Conservation (phyloP, 2,888 invertebrate genomes). For the Drosophila pegasa region DNA sequence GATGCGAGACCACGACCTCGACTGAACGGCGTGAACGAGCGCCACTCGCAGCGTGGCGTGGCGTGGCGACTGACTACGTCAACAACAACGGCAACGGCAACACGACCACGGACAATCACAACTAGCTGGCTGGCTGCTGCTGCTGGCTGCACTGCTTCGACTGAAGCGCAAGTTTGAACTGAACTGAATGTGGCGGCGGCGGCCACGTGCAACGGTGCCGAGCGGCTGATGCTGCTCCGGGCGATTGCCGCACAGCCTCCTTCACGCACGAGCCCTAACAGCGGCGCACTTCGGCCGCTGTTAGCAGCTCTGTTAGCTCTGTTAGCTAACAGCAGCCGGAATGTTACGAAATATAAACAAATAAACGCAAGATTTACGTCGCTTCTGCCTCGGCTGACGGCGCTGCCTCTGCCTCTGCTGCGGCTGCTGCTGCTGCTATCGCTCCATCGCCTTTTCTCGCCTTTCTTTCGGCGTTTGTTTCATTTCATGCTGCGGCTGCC, state of each 20-base stretch:
- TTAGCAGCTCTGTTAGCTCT: constrained; percentile 39
- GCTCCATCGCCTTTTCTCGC: constrained; percentile 6
- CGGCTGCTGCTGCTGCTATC: not conserved
- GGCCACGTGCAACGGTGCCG: constrained; percentile 36
- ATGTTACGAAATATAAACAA: constrained; percentile 55
- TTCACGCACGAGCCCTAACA: constrained; percentile 13
- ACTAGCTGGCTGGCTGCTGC: constrained; percentile 46
- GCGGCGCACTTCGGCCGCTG: constrained; percentile 28
- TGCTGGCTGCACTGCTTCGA: constrained; percentile 58
- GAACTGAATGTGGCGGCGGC: constrained; percentile 23
- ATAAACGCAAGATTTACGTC: constrained; percentile 38
- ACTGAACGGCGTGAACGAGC: constrained; percentile 53
- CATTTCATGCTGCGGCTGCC: constrained; percentile 39
- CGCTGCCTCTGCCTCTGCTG: not conserved
- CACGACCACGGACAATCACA: constrained; percentile 60
- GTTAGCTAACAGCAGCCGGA: constrained; percentile 45
- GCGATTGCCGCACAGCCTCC: constrained; percentile 2
- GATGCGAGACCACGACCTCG: constrained; percentile 70
- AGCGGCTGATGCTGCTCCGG: not conserved
- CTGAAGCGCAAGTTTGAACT: constrained; percentile 41
- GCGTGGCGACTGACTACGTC: too few relatives aligned
- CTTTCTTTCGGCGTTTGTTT: constrained; percentile 21
- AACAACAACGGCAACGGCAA: constrained; percentile 28
- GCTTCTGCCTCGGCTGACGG: not conserved
- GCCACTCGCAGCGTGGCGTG: constrained; percentile 22